Evolutionary conservation across 2,797 vertebrate species (phyloP), one percentile per base, ranked within the genome.

Genomic region (Acipenser oxyrinchus): DNA sequence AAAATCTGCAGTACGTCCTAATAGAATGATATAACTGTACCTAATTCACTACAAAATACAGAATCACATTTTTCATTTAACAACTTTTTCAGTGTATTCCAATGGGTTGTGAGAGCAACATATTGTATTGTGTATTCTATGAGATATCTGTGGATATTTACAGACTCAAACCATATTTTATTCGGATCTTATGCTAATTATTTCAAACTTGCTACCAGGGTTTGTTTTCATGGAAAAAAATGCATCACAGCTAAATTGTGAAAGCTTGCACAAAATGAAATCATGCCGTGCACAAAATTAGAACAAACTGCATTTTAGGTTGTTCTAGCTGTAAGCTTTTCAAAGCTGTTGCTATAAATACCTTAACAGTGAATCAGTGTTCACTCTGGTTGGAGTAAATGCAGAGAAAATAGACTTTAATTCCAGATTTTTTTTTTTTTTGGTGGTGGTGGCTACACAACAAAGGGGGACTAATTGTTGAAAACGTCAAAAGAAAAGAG

Each of bases 121-220:
- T 18, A 18, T 18, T 18, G 15, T 18, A 18, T 18, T 18, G 15
- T 18, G 15, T 18, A 18, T 18, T 18, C 15, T 18, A 18, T 18
- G 15, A 1, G 15, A 18, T 18, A 18, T 18, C 15, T 1, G 15
- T 18, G 15, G 15, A 18, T 18, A 18, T 18, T 18, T 18, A 18
- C 68, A 66, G 10, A 37, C 48, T 67, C 62, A 63, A 66, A 70
- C 51, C 55, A 59, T 67, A 52, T 64, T 13, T 50, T 51, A 63
- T 65, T 50, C 57, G 63, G 13, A 13, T 70, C 66, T 63, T 60
- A 64, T 15, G 58, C 48, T 62, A 60, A 61, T 72, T 64, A 60
- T 67, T 65, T 57, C 51, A 58, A 66, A 62, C 10, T 13, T 48
- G 52, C 63, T 63, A 58, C 65, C 15, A 60, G 48, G 58, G 53